Evolutionary conservation across 2,113 vertebrate species (phyloP).

Genomic region (Raja brachyura): DNA sequence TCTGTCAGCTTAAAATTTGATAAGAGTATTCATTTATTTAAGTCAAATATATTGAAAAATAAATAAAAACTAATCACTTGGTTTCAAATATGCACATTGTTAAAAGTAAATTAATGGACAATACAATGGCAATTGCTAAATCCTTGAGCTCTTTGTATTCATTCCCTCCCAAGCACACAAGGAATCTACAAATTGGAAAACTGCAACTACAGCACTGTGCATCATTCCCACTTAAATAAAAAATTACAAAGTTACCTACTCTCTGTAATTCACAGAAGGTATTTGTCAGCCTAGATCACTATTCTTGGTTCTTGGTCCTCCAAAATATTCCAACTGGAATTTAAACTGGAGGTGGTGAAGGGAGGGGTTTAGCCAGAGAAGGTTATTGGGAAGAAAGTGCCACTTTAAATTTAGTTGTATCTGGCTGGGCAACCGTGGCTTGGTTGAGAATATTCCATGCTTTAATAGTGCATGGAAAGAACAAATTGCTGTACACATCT

Average conservation of each 20-base stretch:
- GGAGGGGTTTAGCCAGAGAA: too few relatives aligned
- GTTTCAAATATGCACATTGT: background rate
- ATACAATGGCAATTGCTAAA: background rate
- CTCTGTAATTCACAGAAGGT: background rate
- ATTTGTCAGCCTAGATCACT: background rate
- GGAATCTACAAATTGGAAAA: background rate
- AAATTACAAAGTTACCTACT: background rate
- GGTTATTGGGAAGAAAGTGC: too few relatives aligned
- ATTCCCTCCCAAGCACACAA: background rate
- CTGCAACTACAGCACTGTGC: background rate
- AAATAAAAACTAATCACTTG: background rate
- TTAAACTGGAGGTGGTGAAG: too few relatives aligned
- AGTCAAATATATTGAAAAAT: background rate
- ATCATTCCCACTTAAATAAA: background rate
- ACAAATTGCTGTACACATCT: too few relatives aligned
- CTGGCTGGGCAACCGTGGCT: too few relatives aligned
- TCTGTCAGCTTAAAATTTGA: background rate
- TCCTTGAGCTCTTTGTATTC: background rate
- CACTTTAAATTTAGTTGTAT: too few relatives aligned
- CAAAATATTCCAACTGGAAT: too few relatives aligned
- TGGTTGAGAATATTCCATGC: too few relatives aligned
- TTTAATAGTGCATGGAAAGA: too few relatives aligned
- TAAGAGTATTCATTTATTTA: background rate
- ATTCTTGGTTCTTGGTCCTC: too few relatives aligned
- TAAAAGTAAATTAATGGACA: background rate